Evolutionary conservation across 2,797 vertebrate species (phyloP), one percentile per base, ranked within the genome.

Genomic region (Ibycter americanus): DNA sequence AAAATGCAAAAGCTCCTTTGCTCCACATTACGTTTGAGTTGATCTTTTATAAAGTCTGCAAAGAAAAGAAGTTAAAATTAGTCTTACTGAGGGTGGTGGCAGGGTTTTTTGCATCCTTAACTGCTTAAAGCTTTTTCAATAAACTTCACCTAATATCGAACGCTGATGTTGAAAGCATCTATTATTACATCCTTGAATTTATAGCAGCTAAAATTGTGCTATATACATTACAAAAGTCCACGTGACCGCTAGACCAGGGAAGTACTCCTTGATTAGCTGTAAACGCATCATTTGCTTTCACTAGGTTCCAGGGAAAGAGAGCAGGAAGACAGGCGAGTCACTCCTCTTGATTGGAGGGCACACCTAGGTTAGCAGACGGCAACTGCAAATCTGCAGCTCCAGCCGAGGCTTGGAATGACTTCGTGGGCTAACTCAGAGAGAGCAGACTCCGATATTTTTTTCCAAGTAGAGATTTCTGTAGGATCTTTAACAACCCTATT

Each of bases 401-500:
- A 80, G 67, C 32, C 4, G 3, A 27, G 65, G n/a, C 32, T 77
- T 25, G 54, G 27, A 36, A 9, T 34, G 62, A 49, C 40, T 58
- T 71, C 18, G 1, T 38, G 51, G 65, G 44, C 51, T 56, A 62
- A 81, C 47, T 9, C 63, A 61, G 2, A 40, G 54, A n/a, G 29
- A 65, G 55, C 61, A 92, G 51, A 22, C 13, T 10, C 31, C 0
- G 0, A 3, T 23, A 79, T 32, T 11, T 4, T 79, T 61, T 55
- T 26, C 20, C 0, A 58, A 86, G 52, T 10, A 44, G 44, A 49
- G 36, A 21, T 11, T 61, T 94, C 71, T 65, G 44, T 31, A 51
- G 61, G 42, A 27, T 38, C 70, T 36, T 76, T 70, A 68, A 90
- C 85, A 72, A 13, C 42, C 36, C 29, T 34, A 2, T n/a, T 74